Evolutionary conservation across 1,140 invertebrate genomes (phyloP), one percentile per base, ranked within the genome.

Genomic region (Trichonephila inaurata): DNA sequence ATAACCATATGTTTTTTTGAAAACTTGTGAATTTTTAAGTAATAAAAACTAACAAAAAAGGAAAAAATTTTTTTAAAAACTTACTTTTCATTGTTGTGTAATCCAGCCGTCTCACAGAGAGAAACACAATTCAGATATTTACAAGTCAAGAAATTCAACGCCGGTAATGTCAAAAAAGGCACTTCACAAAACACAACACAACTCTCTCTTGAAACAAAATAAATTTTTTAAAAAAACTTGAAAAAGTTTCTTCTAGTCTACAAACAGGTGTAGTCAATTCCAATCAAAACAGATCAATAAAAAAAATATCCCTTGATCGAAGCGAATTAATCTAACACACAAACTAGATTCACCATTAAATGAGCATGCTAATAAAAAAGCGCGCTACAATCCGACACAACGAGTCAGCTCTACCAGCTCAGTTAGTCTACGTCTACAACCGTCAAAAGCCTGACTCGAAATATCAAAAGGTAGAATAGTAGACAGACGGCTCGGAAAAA

Each of bases 401-500:
- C 66, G 21, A 28, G n/a, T 14, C 21, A 10, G 33, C 21, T 28
- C 16, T 61, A 85, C 24, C 83, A 85, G 83, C 83, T 85, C 58
- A 1, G 21, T 21, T 12, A 85, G 83, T 85, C 10, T 58, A 92
- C 62, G 91, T 92, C 83, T 61, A 72, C 7, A 28, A 10, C 60
- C 83, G 44, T 66, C 91, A 87, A 87, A 24, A 28, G 83, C 83
- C n/a, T 33, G 64, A 69, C 91, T 92, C 62, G 44, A 92, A 92
- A 92, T 92, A 92, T 92, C 82, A 92, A 92, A 92, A 92, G 58
- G 91, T 85, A 85, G 51, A 28, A 60, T 24, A 60, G n/a, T 87
- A 92, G 91, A 86, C 62, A 72, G 91, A 51, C 60, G 81, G 40
- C 64, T 61, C 28, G 83, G 60, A 88, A 88, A 92, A 92, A 92